These are phyloP conservation scores for Vidua macroura DNA, from an alignment of 2,113 vertebrate genomes.

Conservation along the genomic window DNA sequence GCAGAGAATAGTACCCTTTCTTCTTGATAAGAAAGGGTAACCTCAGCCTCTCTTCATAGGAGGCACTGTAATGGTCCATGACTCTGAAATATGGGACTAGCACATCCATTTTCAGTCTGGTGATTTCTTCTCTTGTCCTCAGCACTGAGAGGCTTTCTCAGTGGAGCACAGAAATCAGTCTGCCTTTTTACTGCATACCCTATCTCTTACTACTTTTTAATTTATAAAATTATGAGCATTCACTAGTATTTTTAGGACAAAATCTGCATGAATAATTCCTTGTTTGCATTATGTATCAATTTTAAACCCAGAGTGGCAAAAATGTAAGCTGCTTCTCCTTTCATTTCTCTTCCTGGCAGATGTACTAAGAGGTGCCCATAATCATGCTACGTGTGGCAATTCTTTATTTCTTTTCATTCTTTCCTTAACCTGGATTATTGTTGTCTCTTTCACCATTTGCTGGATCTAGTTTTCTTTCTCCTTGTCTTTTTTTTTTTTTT, in stretches of 20 bases:
- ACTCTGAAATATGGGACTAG: not conserved
- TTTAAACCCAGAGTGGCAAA: not conserved
- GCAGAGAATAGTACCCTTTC: not conserved
- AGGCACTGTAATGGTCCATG: not conserved
- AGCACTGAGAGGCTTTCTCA: not conserved
- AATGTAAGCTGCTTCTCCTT: not conserved
- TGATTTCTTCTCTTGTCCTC: not conserved
- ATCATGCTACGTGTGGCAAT: accelerated
- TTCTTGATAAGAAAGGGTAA: not conserved
- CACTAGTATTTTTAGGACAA: not conserved
- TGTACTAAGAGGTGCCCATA: not conserved
- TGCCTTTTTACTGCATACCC: not conserved
- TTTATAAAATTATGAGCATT: not conserved
- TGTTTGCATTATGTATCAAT: accelerated
- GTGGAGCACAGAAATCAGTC: not conserved
- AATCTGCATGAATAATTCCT: not conserved
- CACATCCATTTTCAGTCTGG: not conserved
- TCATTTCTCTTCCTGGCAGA: not conserved
- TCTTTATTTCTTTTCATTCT: not conserved
- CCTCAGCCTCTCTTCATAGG: not conserved
- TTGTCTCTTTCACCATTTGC: not conserved
- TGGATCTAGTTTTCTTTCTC: not conserved
- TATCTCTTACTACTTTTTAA: not conserved
- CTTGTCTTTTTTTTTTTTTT: not conserved
- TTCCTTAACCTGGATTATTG: not conserved